A percentile compares a stretch with the other conserved stretches of the same genome.
phyloP scores from a whole-genome alignment of 2,888 invertebrate genomes.

The Cynaeus angustus region DNA sequence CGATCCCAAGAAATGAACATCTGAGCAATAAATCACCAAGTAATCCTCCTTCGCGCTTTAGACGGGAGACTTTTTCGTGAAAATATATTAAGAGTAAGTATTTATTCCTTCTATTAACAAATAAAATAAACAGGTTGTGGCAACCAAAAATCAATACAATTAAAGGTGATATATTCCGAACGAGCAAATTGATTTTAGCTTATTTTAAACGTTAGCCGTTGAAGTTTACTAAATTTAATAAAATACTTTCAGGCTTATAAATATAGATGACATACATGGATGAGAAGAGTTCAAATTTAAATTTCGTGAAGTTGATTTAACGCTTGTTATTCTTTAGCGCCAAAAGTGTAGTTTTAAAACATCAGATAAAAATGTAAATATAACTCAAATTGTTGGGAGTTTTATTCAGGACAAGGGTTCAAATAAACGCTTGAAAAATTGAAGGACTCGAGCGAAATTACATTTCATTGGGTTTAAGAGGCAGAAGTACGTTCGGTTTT shows the following conservation, averaged over 20 bases:
- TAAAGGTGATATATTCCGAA: slow-evolving; percentile 31
- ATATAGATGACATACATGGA: neutral
- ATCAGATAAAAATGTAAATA: no score
- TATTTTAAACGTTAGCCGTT: neutral
- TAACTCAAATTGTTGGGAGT: no score
- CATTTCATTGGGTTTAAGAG: no score
- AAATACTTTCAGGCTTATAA: neutral
- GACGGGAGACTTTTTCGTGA: neutral
- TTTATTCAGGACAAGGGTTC: no score
- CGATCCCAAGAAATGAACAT: neutral
- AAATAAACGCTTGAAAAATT: no score
- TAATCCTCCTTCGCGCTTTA: slow-evolving; percentile 13
- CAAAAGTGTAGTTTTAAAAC: no score
- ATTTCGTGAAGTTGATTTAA: neutral
- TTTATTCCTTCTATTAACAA: slow-evolving; percentile 18
- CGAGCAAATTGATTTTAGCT: slow-evolving; percentile 20
- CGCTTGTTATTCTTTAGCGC: no score
- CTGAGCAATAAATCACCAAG: slow-evolving; percentile 21
- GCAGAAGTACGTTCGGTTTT: no score
- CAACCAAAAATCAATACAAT: slow-evolving; percentile 35
- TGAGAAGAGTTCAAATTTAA: slow-evolving; percentile 4
- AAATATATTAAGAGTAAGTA: slow-evolving; percentile 1
- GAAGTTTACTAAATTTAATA: neutral
- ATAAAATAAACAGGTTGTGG: slow-evolving; percentile 25
- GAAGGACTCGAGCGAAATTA: no score